phyloP scores from a whole-genome alignment of 2,113 vertebrate species.

The Macaca mulatta region DNA sequence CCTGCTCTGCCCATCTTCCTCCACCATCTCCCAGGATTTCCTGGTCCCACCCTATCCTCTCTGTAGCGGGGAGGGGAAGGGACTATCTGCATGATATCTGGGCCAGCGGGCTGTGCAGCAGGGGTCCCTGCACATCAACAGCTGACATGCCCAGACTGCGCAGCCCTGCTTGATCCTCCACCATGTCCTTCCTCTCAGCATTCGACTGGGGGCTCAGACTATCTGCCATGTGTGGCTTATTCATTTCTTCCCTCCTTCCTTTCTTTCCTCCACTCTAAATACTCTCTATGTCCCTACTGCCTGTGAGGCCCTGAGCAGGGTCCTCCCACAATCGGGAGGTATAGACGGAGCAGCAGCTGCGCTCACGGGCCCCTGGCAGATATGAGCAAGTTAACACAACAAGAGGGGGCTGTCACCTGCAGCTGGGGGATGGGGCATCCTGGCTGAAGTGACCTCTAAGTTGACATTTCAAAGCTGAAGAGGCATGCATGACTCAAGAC shows the following conservation, averaged over 20 bases:
- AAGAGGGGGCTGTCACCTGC: not conserved
- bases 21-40: not conserved
- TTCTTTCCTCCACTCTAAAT: not conserved
- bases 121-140: not conserved
- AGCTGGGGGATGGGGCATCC: not conserved
- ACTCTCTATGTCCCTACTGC: not conserved
- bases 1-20: not conserved
- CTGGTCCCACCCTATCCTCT: not conserved
- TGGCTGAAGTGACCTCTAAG: not conserved
- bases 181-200: not conserved
- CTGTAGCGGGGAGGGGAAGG: not conserved
- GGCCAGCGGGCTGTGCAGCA: rapidly evolving
- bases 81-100: not conserved
- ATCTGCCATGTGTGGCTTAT: not conserved
- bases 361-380: not conserved
- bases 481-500: not conserved
- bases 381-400: not conserved
- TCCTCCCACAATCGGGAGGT: not conserved
- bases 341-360: not conserved
- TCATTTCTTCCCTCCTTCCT: not conserved
- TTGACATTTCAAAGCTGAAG: not conserved
- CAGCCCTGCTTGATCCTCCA: not conserved
- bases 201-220: not conserved
- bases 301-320: not conserved
- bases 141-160: not conserved